Evolutionary conservation across 2,113 vertebrate species (phyloP), one percentile per base, ranked within the genome.

Genomic region (Thryonomys swinderianus): DNA sequence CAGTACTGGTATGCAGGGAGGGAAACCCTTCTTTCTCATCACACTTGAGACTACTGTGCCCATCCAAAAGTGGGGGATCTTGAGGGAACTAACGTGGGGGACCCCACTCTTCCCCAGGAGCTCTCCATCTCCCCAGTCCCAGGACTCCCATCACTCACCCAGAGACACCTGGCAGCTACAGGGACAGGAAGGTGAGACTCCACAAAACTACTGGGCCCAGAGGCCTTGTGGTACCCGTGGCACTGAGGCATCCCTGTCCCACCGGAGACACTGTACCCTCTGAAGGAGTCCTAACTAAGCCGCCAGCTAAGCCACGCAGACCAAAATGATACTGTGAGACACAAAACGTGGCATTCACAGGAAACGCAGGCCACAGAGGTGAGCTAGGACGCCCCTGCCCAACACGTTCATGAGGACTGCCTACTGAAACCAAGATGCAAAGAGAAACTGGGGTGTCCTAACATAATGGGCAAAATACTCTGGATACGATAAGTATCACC

Each of bases 281-380:
- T 55, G 10, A 85, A n/a, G 32, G 0, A 81, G 37, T 42, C 62
- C 42, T 42, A 62, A 32, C 3, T 78, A 23, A 51, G 48, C 48
- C 37, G 71, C 74, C 53, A 51, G n/a, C 53, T 55, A 79, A 90
- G 37, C 61, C 83, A 83, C 78, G 45, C 40, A 79, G 30, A 59
- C n/a, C n/a, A 91, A 51, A 69, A 20, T 45, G 53, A 32, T 25
- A 83, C 69, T 25, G 10, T 40, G 45, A 48, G 76, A 45, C 76
- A 55, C 61, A 81, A 93, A 45, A 45, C 34, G 3, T 37, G 62
- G 42, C 66, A 27, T 7, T 66, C 84, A 53, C 7, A 71, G 37
- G 51, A 40, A 96, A 8, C 17, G 37, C 21, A 37, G 30, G 4
- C 9, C 4, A 67, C 83, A 37, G 9, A 83, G 64, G 69, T 48